Conservation (phyloP, 2,888 invertebrate genomes). For the Cybosia mesomella region DNA sequence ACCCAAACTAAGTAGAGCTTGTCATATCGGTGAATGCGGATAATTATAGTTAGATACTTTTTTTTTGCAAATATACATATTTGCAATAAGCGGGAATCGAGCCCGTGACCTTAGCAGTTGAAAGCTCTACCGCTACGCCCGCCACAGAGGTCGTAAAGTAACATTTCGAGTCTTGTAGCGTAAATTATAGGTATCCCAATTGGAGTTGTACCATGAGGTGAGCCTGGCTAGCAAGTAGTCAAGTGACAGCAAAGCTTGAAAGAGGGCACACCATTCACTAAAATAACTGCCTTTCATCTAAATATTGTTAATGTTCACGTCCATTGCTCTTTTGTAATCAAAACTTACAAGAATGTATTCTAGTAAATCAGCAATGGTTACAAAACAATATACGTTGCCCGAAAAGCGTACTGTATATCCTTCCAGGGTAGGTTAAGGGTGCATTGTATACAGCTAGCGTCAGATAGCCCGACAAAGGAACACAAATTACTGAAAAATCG, state of each 20-base stretch:
- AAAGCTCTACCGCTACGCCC: no score
- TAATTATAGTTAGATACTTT: no score
- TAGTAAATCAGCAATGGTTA: conserved; percentile 57
- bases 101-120: no score
- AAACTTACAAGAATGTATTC: background rate
- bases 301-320: conserved; percentile 11
- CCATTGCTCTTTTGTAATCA: conserved; percentile 23
- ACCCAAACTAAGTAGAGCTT: no score
- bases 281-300: conserved; percentile 21
- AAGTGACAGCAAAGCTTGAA: conserved; percentile 72
- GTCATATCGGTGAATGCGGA: no score
- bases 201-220: conserved; percentile 58
- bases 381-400: conserved; percentile 32
- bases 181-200: conserved; percentile 50
- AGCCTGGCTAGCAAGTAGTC: conserved; percentile 64
- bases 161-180: conserved; percentile 44
- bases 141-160: no score
- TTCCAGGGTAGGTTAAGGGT: conserved; percentile 82
- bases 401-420: conserved; percentile 50
- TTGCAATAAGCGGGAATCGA: no score
- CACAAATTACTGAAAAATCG: conserved; percentile 26
- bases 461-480: conserved; percentile 63
- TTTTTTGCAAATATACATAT: no score
- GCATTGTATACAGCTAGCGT: conserved; percentile 75
- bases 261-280: conserved; percentile 69